Conservation (phyloP, 1,140 invertebrate species). For the Drosophila ficusphila region DNA sequence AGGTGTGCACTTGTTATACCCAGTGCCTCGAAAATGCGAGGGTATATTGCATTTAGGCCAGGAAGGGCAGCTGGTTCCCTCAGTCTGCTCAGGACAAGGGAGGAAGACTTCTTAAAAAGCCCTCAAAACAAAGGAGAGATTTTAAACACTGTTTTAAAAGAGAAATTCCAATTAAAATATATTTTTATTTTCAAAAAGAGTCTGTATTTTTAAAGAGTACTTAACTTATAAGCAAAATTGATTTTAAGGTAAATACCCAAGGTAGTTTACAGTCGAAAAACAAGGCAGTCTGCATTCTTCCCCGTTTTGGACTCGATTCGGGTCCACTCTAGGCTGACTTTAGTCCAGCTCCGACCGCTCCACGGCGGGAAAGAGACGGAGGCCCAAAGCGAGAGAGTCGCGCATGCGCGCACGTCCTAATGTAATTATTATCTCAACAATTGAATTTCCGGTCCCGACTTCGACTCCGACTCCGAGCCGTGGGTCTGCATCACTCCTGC, state of each 20-base stretch:
- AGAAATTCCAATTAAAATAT: no score
- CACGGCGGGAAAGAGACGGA: slow-evolving; percentile 25
- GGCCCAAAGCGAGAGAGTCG: slow-evolving; percentile 50
- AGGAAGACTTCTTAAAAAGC: no score
- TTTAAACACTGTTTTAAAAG: no score
- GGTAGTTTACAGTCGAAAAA: not conserved
- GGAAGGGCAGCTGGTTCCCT: not conserved
- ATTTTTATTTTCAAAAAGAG: no score
- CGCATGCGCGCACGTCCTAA: slow-evolving; percentile 83
- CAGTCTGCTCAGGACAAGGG: no score
- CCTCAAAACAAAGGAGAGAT: no score
- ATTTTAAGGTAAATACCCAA: not conserved
- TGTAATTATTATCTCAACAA: slow-evolving; percentile 84
- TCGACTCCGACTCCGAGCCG: slow-evolving; percentile 23
- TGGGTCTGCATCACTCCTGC: slow-evolving; percentile 39
- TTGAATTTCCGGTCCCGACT: slow-evolving; percentile 81
- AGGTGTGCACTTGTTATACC: slow-evolving; percentile 68
- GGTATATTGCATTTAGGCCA: not conserved
- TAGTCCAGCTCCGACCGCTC: slow-evolving; percentile 28
- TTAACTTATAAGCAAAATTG: no score
- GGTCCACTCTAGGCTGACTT: slow-evolving; percentile 30
- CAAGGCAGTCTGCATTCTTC: not conserved
- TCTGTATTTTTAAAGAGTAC: no score
- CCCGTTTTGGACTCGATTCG: slow-evolving; percentile 25
- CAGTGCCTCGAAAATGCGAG: not conserved